Conservation (phyloP, 2,888 invertebrate species). For the Dryocosmus kuriphilus region DNA sequence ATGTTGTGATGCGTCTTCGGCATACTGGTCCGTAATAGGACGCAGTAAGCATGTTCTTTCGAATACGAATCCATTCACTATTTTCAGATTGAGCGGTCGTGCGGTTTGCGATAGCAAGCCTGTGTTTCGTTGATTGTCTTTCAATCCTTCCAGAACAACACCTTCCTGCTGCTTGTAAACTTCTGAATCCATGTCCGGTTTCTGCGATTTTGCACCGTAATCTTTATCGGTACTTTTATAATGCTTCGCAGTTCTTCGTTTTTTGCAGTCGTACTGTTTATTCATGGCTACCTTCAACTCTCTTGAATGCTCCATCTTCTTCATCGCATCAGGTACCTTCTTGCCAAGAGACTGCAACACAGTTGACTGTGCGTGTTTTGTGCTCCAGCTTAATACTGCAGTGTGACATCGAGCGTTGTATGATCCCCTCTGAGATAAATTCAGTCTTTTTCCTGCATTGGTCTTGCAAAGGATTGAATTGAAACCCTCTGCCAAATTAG, state of each 20-base stretch:
- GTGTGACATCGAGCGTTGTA: background rate
- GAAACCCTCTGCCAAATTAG: background rate
- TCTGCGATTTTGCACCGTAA: background rate
- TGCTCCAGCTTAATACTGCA: background rate
- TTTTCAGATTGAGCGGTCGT: background rate
- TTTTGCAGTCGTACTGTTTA: background rate
- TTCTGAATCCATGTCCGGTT: background rate
- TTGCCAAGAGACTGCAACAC: background rate
- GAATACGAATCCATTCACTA: background rate
- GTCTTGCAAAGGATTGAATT: background rate
- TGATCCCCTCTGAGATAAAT: background rate
- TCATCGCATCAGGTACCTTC: background rate
- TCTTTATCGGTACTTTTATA: slow-evolving; percentile 7
- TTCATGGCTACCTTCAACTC: background rate
- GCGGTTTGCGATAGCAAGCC: background rate
- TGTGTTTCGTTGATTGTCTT: background rate
- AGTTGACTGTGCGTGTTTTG: background rate
- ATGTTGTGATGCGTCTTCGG: background rate
- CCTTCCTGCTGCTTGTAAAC: background rate
- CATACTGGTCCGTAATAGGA: slow-evolving; percentile 49
- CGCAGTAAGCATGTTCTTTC: background rate
- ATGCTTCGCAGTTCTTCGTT: background rate
- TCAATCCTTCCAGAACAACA: background rate
- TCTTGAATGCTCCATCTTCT: background rate
- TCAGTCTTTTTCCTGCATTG: background rate